These are phyloP conservation scores for Heteromyza rotundicornis DNA, from an alignment of 2,888 invertebrate genomes.

Conservation along the genomic window DNA sequence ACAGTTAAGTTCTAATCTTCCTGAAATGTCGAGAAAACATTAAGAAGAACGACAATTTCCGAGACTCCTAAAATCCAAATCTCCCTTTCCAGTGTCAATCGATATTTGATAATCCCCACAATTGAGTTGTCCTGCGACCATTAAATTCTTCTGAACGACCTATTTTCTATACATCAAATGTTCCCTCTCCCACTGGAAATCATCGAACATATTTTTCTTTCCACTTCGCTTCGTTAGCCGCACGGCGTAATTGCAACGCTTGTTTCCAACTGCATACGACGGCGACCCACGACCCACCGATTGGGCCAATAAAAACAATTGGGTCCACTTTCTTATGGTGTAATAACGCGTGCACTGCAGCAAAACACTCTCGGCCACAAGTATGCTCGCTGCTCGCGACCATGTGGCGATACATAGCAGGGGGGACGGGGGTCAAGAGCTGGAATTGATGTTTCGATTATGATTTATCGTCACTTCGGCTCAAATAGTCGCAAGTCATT, in stretches of 20 bases:
- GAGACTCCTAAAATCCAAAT: no score
- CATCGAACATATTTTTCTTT: no score
- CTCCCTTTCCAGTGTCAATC: no score
- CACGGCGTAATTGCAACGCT: background rate
- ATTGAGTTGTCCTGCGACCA: no score
- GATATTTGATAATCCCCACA: no score
- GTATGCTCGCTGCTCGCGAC: conserved; percentile 5
- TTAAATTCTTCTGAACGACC: no score
- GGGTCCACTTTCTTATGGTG: conserved; percentile 12
- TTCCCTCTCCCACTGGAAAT: no score
- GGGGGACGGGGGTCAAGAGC: conserved; percentile 57
- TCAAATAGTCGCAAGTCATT: conserved; percentile 41
- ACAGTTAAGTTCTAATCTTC: no score
- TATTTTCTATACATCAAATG: no score
- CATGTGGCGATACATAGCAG: conserved; percentile 8
- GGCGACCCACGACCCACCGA: conserved; percentile 2
- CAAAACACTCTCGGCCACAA: background rate
- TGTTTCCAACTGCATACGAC: background rate
- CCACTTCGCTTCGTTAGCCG: no score
- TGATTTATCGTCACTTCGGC: conserved; percentile 57
- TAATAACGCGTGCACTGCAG: background rate
- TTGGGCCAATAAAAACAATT: conserved; percentile 37
- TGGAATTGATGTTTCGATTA: conserved; percentile 63
- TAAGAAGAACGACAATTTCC: no score
- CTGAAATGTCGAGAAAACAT: no score